Evolutionary conservation across 2,113 vertebrate species (phyloP), one percentile per base, ranked within the genome.

Genomic region (Lutjanus erythropterus): DNA sequence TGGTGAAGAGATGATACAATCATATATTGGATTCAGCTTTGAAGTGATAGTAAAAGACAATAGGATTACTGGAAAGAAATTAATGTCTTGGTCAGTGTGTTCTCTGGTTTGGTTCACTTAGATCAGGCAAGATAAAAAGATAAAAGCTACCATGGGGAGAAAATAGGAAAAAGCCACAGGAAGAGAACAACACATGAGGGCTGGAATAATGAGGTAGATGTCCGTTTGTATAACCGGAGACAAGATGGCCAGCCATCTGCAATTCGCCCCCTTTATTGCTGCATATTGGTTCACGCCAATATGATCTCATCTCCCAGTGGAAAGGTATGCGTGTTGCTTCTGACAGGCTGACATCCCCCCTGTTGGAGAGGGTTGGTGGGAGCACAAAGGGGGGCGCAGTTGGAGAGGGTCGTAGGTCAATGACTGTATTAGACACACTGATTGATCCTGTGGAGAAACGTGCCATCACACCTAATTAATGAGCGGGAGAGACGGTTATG

Each of bases 361-460:
- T 80, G 85, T 68, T 75, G 52, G 37, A 77, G 53, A 70, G 71
- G 37, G 69, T 61, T 81, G 52, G 79, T 81, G 83, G 15, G 76
- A 66, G 68, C 78, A 76, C 62, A 81, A 78, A 68, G 52, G 58
- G 75, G 82, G 78, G 73, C 21, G 18, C 65, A 58, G 81, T 80
- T 44, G 83, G 81, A 87, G 78, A 81, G 56, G 86, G 90, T 92
- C 83, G 78, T 50, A 90, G 91, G 90, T 94, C 91, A 93, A 86
- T 87, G 85, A 89, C 75, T 86, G 77, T 83, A 89, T 88, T 87
- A 92, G 88, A 91, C 77, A 81, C 87, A 88, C 67, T 83, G 81
- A 91, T 87, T 94, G 91, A 92, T 90, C 84, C 85, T 67, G 78
- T 78, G 55, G 79, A 91, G 81, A 87, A 89, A 89, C 73, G 85